Conservation (phyloP, 2,113 vertebrate species). For the Gallinago paraguaiae region DNA sequence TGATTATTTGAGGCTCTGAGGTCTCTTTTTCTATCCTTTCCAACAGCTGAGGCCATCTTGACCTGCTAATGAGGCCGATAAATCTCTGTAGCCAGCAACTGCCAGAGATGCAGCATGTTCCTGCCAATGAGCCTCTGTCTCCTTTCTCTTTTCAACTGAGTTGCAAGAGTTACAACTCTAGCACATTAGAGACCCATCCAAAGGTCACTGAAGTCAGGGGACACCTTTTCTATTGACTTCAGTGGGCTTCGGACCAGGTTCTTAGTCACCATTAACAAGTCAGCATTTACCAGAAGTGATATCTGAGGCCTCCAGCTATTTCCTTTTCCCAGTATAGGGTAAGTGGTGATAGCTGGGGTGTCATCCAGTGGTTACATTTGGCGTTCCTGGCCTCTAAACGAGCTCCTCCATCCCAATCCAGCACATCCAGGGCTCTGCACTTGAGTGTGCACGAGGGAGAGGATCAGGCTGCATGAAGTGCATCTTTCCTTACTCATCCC, state of each 20-base stretch:
- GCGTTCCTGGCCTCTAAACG: background rate
- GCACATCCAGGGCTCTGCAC: background rate
- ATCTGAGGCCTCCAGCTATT: constrained; percentile 29
- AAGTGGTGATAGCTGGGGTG: constrained; percentile 10
- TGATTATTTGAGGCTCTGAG: background rate
- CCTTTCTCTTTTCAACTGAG: background rate
- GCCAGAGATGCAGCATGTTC: background rate
- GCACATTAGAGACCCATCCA: background rate
- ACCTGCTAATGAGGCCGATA: rapidly evolving
- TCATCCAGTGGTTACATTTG: constrained; percentile 23
- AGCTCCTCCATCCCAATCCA: background rate
- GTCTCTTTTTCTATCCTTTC: background rate
- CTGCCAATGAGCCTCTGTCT: background rate
- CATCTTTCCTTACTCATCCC: background rate
- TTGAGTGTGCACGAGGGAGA: background rate
- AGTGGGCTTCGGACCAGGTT: background rate
- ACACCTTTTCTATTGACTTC: constrained; percentile 44
- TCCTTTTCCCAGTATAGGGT: constrained; percentile 26
- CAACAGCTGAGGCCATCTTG: background rate
- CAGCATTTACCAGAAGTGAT: constrained; percentile 59
- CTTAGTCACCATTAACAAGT: constrained; percentile 20
- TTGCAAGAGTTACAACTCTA: background rate
- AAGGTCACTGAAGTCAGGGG: constrained; percentile 42
- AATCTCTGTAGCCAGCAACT: background rate
- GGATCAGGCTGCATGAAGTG: background rate